Percentiles rank a stretch among this genome's conserved stretches.
These are phyloP conservation scores for Temnothorax curvispinosus DNA, from an alignment of 1,140 invertebrate genomes.

Conservation along the genomic window DNA sequence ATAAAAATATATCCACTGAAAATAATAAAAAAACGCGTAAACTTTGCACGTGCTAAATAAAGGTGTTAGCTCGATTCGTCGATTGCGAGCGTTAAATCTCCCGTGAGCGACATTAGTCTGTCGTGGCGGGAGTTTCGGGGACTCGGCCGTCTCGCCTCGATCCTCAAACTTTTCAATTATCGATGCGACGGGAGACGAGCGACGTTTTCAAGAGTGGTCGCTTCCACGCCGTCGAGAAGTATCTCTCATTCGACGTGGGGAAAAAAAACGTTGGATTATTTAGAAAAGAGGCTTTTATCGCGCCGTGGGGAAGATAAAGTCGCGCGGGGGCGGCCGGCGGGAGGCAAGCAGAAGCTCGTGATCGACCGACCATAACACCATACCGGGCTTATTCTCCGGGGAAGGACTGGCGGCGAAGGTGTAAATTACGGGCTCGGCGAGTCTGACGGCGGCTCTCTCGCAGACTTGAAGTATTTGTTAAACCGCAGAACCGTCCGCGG, in stretches of 20 bases:
- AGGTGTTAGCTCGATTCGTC: neutral
- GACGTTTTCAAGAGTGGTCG: neutral
- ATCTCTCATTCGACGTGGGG: conserved; percentile 6
- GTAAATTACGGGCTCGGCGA: conserved; percentile 59
- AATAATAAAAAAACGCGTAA: neutral
- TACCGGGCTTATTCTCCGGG: conserved; percentile 38
- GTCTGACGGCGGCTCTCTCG: conserved; percentile 36
- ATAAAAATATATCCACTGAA: neutral
- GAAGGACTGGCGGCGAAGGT: conserved; percentile 37
- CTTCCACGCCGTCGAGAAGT: neutral
- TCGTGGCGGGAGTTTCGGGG: neutral
- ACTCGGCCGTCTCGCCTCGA: neutral
- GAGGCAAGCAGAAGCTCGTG: neutral
- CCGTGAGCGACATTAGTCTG: conserved; percentile 38
- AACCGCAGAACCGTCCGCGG: conserved; percentile 2
- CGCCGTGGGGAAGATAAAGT: conserved; percentile 55
- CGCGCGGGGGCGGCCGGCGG: neutral
- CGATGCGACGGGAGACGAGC: neutral
- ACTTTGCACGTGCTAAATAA: neutral
- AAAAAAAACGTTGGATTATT: conserved; percentile 57
- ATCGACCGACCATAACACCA: conserved; percentile 56
- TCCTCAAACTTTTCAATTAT: conserved; percentile 57
- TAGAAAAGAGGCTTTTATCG: conserved; percentile 59
- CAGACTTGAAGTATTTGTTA: conserved; percentile 58
- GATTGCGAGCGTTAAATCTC: neutral